Conservation (phyloP, 2,888 invertebrate genomes). For the Eilema griseolum region DNA sequence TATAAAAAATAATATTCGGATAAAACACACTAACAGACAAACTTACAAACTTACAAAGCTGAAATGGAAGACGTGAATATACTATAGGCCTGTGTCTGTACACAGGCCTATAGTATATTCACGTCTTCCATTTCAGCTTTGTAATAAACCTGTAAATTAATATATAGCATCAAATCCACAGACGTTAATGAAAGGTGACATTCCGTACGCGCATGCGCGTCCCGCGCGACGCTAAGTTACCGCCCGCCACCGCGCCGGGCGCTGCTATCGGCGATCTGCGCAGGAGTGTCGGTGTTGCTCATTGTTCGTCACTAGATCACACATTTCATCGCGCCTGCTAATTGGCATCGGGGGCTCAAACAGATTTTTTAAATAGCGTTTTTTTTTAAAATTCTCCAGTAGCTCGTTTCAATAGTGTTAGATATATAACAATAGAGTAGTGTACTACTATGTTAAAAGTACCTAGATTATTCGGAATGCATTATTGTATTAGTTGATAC, state of each 20-base stretch:
- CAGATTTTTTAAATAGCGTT: conserved; percentile 50
- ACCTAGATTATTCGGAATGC: too few relatives aligned
- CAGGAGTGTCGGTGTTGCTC: conserved; percentile 50
- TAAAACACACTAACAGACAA: not conserved
- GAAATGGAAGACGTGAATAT: not conserved
- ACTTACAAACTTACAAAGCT: not conserved
- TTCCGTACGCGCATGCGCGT: conserved; percentile 33
- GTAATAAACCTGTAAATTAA: conserved; percentile 7
- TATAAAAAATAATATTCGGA: too few relatives aligned
- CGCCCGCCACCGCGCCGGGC: conserved; percentile 39
- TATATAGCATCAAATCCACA: conserved; percentile 38
- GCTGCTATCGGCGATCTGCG: conserved; percentile 55
- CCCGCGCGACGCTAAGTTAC: conserved; percentile 50
- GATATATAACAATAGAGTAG: not conserved
- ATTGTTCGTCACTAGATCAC: conserved; percentile 65
- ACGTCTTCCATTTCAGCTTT: not conserved
- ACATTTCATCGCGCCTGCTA: conserved; percentile 67
- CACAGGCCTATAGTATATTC: not conserved
- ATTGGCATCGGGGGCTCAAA: conserved; percentile 60
- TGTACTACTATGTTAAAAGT: not conserved
- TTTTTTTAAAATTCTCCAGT: conserved; percentile 18
- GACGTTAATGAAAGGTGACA: conserved; percentile 45
- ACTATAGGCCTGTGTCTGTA: not conserved
- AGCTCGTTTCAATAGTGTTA: not conserved
- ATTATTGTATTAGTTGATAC: too few relatives aligned